A percentile compares a stretch with the other conserved stretches of the same genome.
Conservation (phyloP, 2,113 vertebrate species). For the Abramis brama region DNA sequence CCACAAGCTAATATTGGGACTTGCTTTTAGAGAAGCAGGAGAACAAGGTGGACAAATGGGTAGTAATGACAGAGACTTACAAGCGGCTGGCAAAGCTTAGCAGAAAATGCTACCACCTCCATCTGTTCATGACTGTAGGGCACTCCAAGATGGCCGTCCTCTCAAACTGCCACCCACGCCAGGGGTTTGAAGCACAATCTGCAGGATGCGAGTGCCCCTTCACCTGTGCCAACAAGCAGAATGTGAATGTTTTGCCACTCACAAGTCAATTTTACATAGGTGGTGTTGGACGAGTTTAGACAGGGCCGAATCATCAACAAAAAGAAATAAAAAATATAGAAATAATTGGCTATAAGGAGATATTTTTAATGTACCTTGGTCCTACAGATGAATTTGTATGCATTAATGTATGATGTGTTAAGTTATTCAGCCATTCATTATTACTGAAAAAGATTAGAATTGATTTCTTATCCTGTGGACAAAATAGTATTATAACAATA, state of each 20-base stretch:
- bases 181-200: conserved; percentile 55
- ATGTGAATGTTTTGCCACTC: conserved; percentile 38
- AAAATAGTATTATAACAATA: too few relatives aligned
- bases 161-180: conserved; percentile 41
- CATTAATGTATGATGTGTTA: too few relatives aligned
- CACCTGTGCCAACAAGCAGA: conserved; percentile 50
- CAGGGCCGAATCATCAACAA: background rate
- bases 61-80: conserved; percentile 54
- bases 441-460: too few relatives aligned
- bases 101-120: conserved; percentile 56
- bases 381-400: too few relatives aligned
- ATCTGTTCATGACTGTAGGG: conserved; percentile 58
- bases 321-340: too few relatives aligned
- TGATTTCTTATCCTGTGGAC: too few relatives aligned
- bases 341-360: too few relatives aligned
- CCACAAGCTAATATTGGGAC: background rate
- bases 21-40: conserved; percentile 22
- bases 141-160: conserved; percentile 48
- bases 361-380: too few relatives aligned
- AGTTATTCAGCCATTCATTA: too few relatives aligned
- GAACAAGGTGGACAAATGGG: conserved; percentile 47
- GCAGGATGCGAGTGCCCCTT: conserved; percentile 45
- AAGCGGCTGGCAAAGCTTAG: conserved; percentile 52
- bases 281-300: background rate
- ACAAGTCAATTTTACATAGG: background rate